Conservation (phyloP, 2,888 invertebrate genomes). For the Galerucella nymphaeae region DNA sequence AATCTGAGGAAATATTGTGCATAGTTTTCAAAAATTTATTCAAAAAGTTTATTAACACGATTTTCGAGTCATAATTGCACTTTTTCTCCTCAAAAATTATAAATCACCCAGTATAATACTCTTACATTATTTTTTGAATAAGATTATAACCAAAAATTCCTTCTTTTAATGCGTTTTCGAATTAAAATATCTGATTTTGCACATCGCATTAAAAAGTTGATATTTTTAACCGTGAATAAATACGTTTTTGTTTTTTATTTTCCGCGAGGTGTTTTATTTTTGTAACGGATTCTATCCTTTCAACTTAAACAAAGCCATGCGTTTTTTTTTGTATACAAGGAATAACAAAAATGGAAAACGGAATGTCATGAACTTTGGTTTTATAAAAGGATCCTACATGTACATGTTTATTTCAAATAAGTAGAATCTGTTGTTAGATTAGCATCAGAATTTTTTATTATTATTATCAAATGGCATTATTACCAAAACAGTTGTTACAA, state of each 20-base stretch:
- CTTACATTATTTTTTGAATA: too few species aligned
- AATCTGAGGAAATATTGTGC: too few species aligned
- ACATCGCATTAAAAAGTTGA: background rate
- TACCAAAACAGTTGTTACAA: background rate
- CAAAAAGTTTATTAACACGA: too few species aligned
- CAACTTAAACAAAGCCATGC: background rate
- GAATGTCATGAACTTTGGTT: conserved; percentile 2
- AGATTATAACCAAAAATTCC: too few species aligned
- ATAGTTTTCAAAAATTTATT: too few species aligned
- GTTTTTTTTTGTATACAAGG: conserved; percentile 8
- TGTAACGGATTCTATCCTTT: background rate
- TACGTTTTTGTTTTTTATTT: background rate
- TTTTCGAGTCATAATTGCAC: too few species aligned
- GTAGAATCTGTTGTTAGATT: background rate
- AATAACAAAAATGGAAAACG: background rate
- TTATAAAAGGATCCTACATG: conserved; percentile 3
- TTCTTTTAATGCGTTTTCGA: background rate
- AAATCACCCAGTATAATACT: too few species aligned
- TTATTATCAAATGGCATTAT: conserved; percentile 2
- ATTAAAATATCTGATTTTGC: background rate
- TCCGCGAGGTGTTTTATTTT: background rate
- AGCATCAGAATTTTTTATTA: background rate
- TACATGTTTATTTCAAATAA: background rate
- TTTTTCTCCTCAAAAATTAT: too few species aligned
- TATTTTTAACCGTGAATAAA: conserved; percentile 5